A percentile compares a stretch with the other conserved stretches of the same genome.
phyloP scores from a whole-genome alignment of 1,140 invertebrate species.

The Drosophila tropicalis region DNA sequence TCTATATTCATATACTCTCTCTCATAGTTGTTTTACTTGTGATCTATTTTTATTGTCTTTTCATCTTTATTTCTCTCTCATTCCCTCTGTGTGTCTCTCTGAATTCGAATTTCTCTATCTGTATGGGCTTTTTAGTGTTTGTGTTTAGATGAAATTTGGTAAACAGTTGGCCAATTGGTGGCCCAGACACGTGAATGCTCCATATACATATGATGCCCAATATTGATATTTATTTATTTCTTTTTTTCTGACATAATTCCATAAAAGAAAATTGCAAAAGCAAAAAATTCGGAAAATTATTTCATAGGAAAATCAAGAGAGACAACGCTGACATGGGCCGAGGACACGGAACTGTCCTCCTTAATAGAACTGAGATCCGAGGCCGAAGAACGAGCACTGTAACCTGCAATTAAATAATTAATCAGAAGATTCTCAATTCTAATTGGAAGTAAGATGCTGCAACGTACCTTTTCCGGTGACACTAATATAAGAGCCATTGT shows the following conservation, averaged over 20 bases:
- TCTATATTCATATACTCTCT: not conserved
- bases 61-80: not conserved
- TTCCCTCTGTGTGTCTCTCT: not conserved
- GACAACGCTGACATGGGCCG: conserved; percentile 56
- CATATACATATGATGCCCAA: not conserved
- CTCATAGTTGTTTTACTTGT: not conserved
- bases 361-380: conserved; percentile 51
- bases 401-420: conserved; percentile 1
- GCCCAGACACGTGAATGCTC: conserved; percentile 45
- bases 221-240: not conserved
- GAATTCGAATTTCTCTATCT: not conserved
- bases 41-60: conserved; percentile 13
- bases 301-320: conserved; percentile 64
- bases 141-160: conserved; percentile 57
- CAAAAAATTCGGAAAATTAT: conserved; percentile 29
- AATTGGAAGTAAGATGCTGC: not conserved
- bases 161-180: conserved; percentile 50
- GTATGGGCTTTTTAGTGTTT: conserved; percentile 43
- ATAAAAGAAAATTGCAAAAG: conserved; percentile 1
- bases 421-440: not conserved
- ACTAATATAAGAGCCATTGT: conserved; percentile 32
- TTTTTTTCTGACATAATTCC: not conserved
- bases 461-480: conserved; percentile 44
- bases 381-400: conserved; percentile 51
- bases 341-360: conserved; percentile 40